Evolutionary conservation across 2,113 vertebrate genomes (phyloP).

Genomic region (Tachysurus vachellii): DNA sequence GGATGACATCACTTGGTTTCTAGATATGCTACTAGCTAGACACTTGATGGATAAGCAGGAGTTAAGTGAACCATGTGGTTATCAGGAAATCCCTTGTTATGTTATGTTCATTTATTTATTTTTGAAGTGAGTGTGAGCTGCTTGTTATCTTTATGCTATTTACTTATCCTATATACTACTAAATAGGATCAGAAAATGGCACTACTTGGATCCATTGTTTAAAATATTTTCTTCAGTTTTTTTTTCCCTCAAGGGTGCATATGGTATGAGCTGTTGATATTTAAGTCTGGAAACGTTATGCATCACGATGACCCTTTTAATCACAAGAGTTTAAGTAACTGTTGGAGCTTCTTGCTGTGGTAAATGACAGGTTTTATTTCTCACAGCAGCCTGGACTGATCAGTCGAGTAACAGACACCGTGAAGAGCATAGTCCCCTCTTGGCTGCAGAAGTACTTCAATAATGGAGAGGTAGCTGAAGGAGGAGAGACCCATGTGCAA

Average conservation of each 20-base stretch:
- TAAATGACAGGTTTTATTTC: background rate
- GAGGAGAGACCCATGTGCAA: slow-evolving; percentile 38
- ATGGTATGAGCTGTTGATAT: background rate
- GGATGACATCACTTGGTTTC: background rate
- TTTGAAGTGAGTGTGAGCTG: background rate
- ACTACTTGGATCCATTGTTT: background rate
- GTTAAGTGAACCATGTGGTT: slow-evolving; percentile 9
- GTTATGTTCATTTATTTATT: too few species aligned
- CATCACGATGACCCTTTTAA: background rate
- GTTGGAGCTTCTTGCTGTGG: background rate
- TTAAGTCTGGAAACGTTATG: background rate
- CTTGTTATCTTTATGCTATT: background rate
- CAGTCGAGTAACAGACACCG: slow-evolving; percentile 90
- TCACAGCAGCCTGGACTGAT: slow-evolving; percentile 84
- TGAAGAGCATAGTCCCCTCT: slow-evolving; percentile 94
- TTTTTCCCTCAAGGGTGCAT: background rate
- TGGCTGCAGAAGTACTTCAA: slow-evolving; percentile 96
- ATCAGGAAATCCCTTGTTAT: background rate
- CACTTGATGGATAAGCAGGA: slow-evolving; percentile 17
- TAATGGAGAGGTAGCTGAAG: slow-evolving; percentile 77
- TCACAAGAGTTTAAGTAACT: background rate
- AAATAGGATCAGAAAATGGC: background rate
- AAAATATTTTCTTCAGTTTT: background rate
- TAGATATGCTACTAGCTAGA: background rate
- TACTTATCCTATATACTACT: background rate